Conservation (phyloP, 2,888 invertebrate species). For the Amiota mariae region DNA sequence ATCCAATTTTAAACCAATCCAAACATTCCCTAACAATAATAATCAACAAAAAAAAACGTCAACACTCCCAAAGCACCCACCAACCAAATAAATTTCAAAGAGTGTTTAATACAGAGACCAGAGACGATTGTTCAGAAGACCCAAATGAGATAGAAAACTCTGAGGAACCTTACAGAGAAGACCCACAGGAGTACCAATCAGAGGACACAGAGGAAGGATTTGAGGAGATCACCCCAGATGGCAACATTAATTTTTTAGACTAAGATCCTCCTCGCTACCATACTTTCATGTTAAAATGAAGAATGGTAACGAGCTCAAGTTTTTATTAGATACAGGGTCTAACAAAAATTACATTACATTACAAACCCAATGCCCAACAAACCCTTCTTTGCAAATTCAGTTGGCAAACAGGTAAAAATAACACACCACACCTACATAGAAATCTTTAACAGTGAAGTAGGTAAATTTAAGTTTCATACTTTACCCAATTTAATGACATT, state of each 20-base stretch:
- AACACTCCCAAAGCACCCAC: background rate
- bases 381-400: background rate
- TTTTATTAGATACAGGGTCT: too few species aligned
- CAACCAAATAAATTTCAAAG: background rate
- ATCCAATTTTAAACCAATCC: background rate
- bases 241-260: constrained; percentile 22
- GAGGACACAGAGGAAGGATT: constrained; percentile 3
- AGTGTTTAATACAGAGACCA: too few species aligned
- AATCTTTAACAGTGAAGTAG: constrained; percentile 9
- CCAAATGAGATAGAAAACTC: background rate
- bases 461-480: constrained; percentile 12
- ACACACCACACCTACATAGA: background rate
- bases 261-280: background rate
- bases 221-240: background rate
- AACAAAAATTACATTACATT: background rate
- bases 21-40: background rate
- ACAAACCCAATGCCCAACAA: background rate
- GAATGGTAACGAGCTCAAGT: too few species aligned
- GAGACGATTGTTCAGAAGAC: background rate
- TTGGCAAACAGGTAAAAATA: background rate
- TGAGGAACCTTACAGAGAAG: background rate
- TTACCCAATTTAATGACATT: constrained; percentile 3
- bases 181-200: background rate
- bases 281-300: too few species aligned
- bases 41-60: background rate